phyloP scores from a whole-genome alignment of 1,140 invertebrate genomes.

The Euura saliciscinereae region DNA sequence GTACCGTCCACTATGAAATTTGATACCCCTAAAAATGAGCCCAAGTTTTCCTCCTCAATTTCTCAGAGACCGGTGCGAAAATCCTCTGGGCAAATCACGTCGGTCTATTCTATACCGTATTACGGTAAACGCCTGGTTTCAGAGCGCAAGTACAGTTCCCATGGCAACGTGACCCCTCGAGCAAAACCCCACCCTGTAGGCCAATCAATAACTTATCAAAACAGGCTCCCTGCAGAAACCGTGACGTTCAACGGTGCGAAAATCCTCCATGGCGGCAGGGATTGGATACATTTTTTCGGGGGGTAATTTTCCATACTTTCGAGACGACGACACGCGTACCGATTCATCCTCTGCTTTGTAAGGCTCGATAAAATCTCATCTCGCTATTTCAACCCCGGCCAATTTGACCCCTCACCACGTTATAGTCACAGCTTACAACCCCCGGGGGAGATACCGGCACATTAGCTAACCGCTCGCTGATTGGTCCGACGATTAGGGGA shows the following conservation, averaged over 20 bases:
- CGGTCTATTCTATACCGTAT: conserved; percentile 12
- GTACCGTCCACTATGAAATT: no score
- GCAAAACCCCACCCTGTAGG: conserved; percentile 43
- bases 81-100: background rate
- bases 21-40: no score
- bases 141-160: conserved; percentile 54
- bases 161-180: conserved; percentile 43
- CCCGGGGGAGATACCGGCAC: conserved; percentile 17
- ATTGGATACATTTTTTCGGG: no score
- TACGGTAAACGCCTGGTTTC: conserved; percentile 24
- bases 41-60: no score
- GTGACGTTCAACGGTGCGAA: no score
- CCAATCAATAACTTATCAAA: conserved; percentile 61
- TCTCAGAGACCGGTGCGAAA: no score
- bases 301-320: no score
- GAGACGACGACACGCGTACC: no score
- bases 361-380: background rate
- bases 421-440: conserved; percentile 11
- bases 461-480: conserved; percentile 20
- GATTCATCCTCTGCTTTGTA: no score
- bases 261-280: no score
- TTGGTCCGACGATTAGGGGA: conserved; percentile 29
- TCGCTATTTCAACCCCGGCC: background rate
- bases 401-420: conserved; percentile 18
- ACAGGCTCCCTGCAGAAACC: conserved; percentile 19